Evolutionary conservation across 2,888 invertebrate species (phyloP).

Genomic region (Saturnia japonica): DNA sequence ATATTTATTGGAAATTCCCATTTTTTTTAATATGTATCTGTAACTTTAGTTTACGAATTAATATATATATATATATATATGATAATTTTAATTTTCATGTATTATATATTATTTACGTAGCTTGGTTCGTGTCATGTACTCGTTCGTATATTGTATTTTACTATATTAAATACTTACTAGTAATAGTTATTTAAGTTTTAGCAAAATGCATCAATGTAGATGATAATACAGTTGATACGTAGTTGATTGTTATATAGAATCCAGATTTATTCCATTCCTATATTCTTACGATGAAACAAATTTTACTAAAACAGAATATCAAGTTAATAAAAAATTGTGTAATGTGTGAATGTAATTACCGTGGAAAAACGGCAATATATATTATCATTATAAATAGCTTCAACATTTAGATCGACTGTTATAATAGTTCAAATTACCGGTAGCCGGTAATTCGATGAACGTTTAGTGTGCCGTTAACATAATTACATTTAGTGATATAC

Average conservation of each 20-base stretch:
- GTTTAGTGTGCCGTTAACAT: conserved; percentile 25
- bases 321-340: background rate
- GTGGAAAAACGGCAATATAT: conserved; percentile 10
- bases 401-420: conserved; percentile 20
- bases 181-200: background rate
- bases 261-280: no score
- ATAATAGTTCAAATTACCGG: conserved; percentile 22
- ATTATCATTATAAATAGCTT: conserved; percentile 13
- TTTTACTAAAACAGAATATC: no score
- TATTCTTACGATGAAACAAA: no score
- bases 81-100: background rate
- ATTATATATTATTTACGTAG: background rate
- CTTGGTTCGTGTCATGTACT: background rate
- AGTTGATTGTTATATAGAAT: no score
- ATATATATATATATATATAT: no score
- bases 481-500: conserved; percentile 17
- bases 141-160: background rate
- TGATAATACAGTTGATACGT: background rate
- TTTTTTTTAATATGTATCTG: background rate
- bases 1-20: background rate
- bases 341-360: background rate
- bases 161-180: background rate
- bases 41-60: background rate
- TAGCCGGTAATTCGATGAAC: conserved; percentile 21
- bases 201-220: background rate